Evolutionary conservation across 1,140 invertebrate species (phyloP).

Genomic region (Drosophila lini): DNA sequence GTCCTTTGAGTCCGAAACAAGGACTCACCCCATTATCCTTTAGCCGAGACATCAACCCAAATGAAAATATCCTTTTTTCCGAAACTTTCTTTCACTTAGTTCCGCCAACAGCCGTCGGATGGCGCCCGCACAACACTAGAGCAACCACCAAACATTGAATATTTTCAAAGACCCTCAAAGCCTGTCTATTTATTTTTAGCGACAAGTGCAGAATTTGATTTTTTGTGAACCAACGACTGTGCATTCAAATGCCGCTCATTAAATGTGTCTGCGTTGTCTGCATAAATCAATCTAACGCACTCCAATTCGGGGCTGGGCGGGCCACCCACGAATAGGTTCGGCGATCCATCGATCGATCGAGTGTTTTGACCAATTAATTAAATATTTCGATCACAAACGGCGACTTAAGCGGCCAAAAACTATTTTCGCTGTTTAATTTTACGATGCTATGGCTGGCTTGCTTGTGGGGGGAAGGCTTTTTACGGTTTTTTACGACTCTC

Average conservation of each 20-base stretch:
- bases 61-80: constrained; percentile 16
- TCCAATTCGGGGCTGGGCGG: constrained; percentile 33
- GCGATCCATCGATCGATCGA: constrained; percentile 30
- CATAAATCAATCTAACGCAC: constrained; percentile 72
- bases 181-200: constrained; percentile 51
- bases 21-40: constrained; percentile 14
- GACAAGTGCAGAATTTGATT: constrained; percentile 56
- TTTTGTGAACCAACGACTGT: constrained; percentile 19
- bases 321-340: constrained; percentile 63
- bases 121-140: constrained; percentile 6
- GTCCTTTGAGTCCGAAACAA: neutral
- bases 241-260: constrained; percentile 76
- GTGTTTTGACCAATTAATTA: constrained; percentile 68
- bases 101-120: constrained; percentile 6
- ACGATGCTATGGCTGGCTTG: constrained; percentile 36
- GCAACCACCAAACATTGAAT: neutral
- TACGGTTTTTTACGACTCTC: constrained; percentile 73
- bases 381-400: constrained; percentile 67
- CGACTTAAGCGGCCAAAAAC: constrained; percentile 66
- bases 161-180: neutral
- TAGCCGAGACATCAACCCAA: constrained; percentile 12
- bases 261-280: constrained; percentile 58
- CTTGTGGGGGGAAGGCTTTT: constrained; percentile 45
- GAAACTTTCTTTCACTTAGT: constrained; percentile 17
- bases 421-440: constrained; percentile 76